Percentiles rank a stretch among this genome's conserved stretches.
Conservation (phyloP, 1,140 invertebrate species). For the Tachypleus tridentatus region DNA sequence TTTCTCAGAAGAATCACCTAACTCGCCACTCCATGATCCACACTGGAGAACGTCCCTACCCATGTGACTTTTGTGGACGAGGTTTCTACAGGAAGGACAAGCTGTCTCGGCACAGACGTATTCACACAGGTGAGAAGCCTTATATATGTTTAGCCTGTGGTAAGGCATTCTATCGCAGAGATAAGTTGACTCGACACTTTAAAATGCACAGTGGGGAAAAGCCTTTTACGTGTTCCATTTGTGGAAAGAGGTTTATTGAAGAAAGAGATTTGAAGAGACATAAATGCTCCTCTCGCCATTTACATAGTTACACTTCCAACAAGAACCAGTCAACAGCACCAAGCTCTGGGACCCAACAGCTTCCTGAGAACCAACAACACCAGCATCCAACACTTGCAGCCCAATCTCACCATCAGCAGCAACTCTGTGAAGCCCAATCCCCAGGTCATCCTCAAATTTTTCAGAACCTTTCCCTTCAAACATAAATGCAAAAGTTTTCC, state of each 20-base stretch:
- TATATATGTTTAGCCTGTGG: constrained; percentile 13
- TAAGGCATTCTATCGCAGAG: constrained; percentile 20
- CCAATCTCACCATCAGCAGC: too few relatives aligned
- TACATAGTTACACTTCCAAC: constrained; percentile 7
- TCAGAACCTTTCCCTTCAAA: too few relatives aligned
- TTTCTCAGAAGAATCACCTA: constrained; percentile 29
- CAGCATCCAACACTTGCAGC: too few relatives aligned
- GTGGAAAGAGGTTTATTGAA: constrained; percentile 27
- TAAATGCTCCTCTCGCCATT: constrained; percentile 20
- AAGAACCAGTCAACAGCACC: too few relatives aligned
- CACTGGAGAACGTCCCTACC: constrained; percentile 77
- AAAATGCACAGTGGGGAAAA: constrained; percentile 50
- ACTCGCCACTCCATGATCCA: constrained; percentile 48
- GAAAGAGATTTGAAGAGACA: constrained; percentile 17
- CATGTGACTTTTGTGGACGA: constrained; percentile 69
- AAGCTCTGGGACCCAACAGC: too few relatives aligned
- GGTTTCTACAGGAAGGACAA: constrained; percentile 25
- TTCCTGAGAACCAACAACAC: too few relatives aligned
- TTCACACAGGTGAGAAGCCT: constrained; percentile 57
- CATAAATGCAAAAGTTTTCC: too few relatives aligned
- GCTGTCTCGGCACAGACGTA: constrained; percentile 26
- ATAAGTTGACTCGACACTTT: constrained; percentile 46
- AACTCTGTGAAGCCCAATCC: too few relatives aligned
- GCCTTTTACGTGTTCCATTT: constrained; percentile 18
- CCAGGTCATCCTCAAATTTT: too few relatives aligned